These are phyloP conservation scores for Aptenodytes patagonicus DNA, from an alignment of 2,113 vertebrate genomes.

Conservation along the genomic window DNA sequence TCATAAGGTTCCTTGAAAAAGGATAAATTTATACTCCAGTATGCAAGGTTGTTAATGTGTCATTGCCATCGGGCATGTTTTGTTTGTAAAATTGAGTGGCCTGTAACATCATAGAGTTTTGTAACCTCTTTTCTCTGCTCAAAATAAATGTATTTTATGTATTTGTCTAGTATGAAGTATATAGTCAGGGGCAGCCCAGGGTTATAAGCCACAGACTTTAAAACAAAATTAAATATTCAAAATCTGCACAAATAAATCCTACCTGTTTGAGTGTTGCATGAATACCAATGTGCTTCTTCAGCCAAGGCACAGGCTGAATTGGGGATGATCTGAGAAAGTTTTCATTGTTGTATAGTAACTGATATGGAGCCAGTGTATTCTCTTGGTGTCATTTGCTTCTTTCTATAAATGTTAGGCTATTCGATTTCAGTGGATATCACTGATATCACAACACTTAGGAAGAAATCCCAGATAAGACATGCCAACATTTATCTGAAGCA, in stretches of 20 bases:
- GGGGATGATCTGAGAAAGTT: background rate
- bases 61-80: background rate
- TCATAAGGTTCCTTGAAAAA: background rate
- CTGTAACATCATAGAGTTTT: background rate
- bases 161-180: background rate
- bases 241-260: background rate
- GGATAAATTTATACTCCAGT: background rate
- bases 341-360: background rate
- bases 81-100: background rate
- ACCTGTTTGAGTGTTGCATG: background rate
- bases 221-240: background rate
- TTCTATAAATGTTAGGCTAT: background rate
- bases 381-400: background rate
- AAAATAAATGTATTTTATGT: background rate
- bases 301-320: background rate
- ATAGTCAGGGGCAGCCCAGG: background rate
- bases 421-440: background rate
- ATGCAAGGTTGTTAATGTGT: background rate
- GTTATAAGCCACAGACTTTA: background rate
- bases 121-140: background rate
- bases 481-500: background rate
- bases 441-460: background rate
- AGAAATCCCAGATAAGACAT: background rate
- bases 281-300: background rate
- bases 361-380: background rate